phyloP scores from a whole-genome alignment of 2,797 vertebrate genomes.

The Tolypeutes matacus region DNA sequence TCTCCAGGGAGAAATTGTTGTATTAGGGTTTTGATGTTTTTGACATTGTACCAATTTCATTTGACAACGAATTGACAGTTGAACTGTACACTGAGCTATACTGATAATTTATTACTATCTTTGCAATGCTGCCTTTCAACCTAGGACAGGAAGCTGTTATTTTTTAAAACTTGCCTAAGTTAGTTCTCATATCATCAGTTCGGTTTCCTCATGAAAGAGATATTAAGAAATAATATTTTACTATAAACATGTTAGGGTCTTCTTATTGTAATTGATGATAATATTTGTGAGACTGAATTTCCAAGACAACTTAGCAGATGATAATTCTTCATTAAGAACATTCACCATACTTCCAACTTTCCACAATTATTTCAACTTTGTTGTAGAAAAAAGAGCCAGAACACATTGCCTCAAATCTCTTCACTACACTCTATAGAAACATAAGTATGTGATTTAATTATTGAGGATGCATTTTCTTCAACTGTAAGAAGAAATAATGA shows the following conservation, averaged over 20 bases:
- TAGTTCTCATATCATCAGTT: conserved; percentile 29
- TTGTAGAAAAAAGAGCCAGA: background rate
- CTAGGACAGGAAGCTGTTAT: conserved; percentile 50
- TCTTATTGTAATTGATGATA: background rate
- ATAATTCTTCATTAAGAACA: conserved; percentile 15
- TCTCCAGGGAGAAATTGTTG: conserved; percentile 80
- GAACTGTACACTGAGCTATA: conserved; percentile 57
- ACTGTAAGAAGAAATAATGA: background rate
- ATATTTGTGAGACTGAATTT: conserved; percentile 29
- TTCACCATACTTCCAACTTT: background rate
- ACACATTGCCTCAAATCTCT: background rate
- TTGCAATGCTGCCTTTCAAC: conserved; percentile 63
- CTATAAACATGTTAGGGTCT: background rate
- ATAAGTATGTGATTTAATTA: background rate
- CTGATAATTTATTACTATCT: conserved; percentile 65
- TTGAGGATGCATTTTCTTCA: background rate
- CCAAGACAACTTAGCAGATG: background rate
- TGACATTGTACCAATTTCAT: conserved; percentile 78
- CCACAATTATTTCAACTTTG: background rate
- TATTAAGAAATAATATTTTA: conserved; percentile 6
- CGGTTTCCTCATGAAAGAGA: background rate
- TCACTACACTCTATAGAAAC: background rate
- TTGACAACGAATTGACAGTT: conserved; percentile 73
- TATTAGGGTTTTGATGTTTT: conserved; percentile 72
- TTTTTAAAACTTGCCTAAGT: conserved; percentile 51